Conservation (phyloP, 2,113 vertebrate genomes). For the Siphamia tubifer region DNA sequence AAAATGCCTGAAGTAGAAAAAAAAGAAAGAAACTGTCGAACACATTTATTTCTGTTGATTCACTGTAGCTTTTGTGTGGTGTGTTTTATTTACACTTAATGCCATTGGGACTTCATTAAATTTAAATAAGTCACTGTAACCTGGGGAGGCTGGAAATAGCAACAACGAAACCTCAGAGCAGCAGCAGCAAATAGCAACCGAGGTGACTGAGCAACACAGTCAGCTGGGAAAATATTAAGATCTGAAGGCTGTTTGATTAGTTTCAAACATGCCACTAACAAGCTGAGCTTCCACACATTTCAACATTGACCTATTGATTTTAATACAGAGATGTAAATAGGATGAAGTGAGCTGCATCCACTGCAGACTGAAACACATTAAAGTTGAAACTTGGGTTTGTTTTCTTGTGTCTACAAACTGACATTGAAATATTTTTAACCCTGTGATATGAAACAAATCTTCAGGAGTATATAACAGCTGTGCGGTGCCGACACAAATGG, state of each 20-base stretch:
- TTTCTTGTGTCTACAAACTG: background rate
- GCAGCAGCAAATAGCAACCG: conserved; percentile 2
- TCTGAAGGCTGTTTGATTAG: conserved; percentile 19
- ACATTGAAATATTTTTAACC: no score
- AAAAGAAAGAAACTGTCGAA: background rate
- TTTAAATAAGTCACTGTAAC: conserved; percentile 50
- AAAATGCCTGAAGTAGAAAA: background rate
- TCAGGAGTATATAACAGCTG: no score
- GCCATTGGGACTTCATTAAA: conserved; percentile 71
- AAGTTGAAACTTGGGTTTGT: background rate
- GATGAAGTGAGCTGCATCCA: background rate
- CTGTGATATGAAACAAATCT: no score
- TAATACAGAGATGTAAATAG: background rate
- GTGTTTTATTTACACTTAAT: conserved; percentile 48
- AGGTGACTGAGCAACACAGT: conserved; percentile 33
- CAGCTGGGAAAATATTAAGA: background rate
- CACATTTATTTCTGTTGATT: background rate
- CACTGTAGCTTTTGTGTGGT: background rate
- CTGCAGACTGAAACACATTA: background rate
- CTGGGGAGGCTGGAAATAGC: conserved; percentile 66
- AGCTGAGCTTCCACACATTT: background rate
- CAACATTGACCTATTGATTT: conserved; percentile 8
- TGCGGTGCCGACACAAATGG: no score
- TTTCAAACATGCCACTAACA: conserved; percentile 18
- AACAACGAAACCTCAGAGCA: conserved; percentile 33